phyloP scores from a whole-genome alignment of 92 coral and sea anemone genomes.

The Palythoa caribaeorum region DNA sequence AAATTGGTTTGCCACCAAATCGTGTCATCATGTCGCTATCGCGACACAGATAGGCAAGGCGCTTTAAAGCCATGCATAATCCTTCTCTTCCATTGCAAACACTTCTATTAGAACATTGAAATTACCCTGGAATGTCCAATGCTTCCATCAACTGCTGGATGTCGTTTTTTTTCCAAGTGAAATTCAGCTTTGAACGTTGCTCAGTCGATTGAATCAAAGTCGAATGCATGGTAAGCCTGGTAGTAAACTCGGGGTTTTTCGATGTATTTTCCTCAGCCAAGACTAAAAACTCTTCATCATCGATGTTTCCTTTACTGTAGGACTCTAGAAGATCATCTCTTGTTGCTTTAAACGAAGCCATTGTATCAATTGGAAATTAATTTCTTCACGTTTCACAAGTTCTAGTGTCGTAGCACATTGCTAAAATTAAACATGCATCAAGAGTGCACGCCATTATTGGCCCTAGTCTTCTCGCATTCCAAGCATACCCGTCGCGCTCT shows the following conservation, averaged over 20 bases:
- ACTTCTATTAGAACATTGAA: slow-evolving; percentile 15
- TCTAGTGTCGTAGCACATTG: background rate
- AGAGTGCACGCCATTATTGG: background rate
- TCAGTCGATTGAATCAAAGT: slow-evolving; percentile 35
- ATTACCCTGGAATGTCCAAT: slow-evolving; percentile 28
- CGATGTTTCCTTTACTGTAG: background rate
- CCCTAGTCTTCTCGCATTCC: background rate
- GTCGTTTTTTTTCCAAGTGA: slow-evolving; percentile 24
- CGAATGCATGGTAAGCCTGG: slow-evolving; percentile 27
- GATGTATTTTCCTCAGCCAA: background rate
- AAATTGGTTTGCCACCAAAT: background rate
- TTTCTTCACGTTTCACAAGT: background rate
- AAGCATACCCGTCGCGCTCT: no score
- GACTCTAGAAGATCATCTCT: background rate
- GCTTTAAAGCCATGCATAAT: background rate
- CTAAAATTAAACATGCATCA: background rate
- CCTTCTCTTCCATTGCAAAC: background rate
- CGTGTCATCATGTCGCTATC: background rate
- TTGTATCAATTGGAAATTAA: background rate
- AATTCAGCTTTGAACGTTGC: slow-evolving; percentile 38
- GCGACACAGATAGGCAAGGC: background rate
- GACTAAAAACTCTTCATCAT: background rate
- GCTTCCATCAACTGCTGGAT: slow-evolving; percentile 1
- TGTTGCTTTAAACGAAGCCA: background rate
- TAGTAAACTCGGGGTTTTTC: slow-evolving; percentile 15